A percentile compares a stretch with the other conserved stretches of the same genome.
phyloP scores from a whole-genome alignment of 64 coral and sea anemone genomes.

The Exaiptasia diaphana region DNA sequence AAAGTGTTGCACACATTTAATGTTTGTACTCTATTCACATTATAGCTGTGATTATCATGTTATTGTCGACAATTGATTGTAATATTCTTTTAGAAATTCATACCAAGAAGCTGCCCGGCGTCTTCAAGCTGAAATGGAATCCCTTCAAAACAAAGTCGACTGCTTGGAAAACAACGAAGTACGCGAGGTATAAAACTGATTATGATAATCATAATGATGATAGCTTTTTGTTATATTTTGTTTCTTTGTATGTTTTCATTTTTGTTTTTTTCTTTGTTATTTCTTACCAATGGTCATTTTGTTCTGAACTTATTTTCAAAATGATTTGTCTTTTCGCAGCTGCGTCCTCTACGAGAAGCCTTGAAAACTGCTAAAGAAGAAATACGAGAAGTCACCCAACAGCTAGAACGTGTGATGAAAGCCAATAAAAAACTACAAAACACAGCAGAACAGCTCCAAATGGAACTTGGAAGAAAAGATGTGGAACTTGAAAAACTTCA shows the following conservation, averaged over 20 bases:
- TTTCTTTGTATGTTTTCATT: neutral
- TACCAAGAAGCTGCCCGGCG: slow-evolving; percentile 49
- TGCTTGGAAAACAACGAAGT: slow-evolving; percentile 37
- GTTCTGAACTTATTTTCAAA: too few species aligned
- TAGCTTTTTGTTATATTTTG: too few species aligned
- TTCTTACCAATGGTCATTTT: neutral
- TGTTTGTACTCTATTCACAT: too few species aligned
- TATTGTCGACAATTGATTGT: too few species aligned
- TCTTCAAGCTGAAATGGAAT: slow-evolving; percentile 63
- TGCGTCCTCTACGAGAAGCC: slow-evolving; percentile 66
- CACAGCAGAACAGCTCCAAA: slow-evolving; percentile 57
- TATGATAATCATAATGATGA: too few species aligned
- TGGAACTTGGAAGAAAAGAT: slow-evolving; percentile 59
- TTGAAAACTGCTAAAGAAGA: slow-evolving; percentile 60
- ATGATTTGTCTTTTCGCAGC: slow-evolving; percentile 9
- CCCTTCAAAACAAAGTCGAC: slow-evolving; percentile 72
- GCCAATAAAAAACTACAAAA: slow-evolving; percentile 66
- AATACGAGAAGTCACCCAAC: slow-evolving; percentile 44
- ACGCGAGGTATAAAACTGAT: slow-evolving; percentile 54
- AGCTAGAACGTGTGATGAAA: slow-evolving; percentile 61
- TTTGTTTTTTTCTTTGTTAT: neutral
- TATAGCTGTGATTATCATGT: too few species aligned
- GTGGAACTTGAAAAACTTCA: slow-evolving; percentile 60
- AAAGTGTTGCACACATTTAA: too few species aligned
- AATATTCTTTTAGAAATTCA: slow-evolving; percentile 42